Evolutionary conservation across 2,797 vertebrate species (phyloP), one percentile per base, ranked within the genome.

Genomic region (Neosilurus hyrtlii): DNA sequence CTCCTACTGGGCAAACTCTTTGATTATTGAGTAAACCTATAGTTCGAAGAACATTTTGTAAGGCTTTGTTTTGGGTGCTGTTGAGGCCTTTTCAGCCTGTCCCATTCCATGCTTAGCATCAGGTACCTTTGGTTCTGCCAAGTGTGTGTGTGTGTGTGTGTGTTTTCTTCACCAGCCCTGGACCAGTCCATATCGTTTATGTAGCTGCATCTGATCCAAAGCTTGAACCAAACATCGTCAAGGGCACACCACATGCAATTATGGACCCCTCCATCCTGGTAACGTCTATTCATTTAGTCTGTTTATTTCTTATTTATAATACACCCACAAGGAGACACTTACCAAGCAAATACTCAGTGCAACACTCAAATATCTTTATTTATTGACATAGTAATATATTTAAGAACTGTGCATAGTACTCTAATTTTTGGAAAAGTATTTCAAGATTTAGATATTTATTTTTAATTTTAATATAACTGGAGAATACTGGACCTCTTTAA

Each of bases 281-380:
- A 74, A 61, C 18, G 49, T 80, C 52, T 20, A 12, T 85, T 68
- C 20, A 57, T 80, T 20, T 51, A 68, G 20, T 59, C 52, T 73
- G 4, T 52, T 35, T 71, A 12, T 20, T 62, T 15, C 9, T 43
- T 24, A 59, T 49, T 74, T 74, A 57, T 14, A 74, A 72, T 70
- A 12, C 74, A 56, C 67, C 76, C 75, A 30, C 73, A 84, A 88
- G 43, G 66, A 37, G 86, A 1, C 35, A 70, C 61, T 85, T 80
- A 82, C 83, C 66, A 82, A 88, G 65, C 73, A 86, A 90, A 79
- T 56, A 86, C 77, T 61, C 83, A 88, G 88, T 90, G 90, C 87
- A 88, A 84, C 89, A 85, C 91, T 89, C 88, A 26, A 18, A 63
- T 81, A 10, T 68, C 86, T 85, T 87, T 86, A 88, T 84, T 82